Evolutionary conservation across 2,113 vertebrate genomes (phyloP), one percentile per base, ranked within the genome.

Genomic region (Caracal caracal): DNA sequence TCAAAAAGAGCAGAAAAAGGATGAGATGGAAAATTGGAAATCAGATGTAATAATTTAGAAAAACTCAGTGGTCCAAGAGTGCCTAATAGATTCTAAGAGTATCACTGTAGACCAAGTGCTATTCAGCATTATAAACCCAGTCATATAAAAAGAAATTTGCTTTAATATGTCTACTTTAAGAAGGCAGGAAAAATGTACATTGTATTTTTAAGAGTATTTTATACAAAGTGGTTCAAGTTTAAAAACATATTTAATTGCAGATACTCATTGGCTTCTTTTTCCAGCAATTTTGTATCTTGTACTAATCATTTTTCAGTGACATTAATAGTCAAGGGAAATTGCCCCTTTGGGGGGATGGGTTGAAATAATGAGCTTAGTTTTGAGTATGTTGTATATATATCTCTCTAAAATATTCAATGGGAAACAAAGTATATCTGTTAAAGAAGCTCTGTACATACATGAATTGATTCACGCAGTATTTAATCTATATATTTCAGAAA

Each of bases 181-280:
- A 80, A 90, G 63, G 28, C 28, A 82, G 65, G 35, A 79, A 61
- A 93, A 93, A 75, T 76, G 28, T 26, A 66, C 47, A 33, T 53
- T 88, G 9, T 81, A 26, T 88, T 94, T 91, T 93, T 86, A 87
- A 71, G 13, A 93, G 26, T 12, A 33, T 53, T 90, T 89, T 88
- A 56, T 94, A 35, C 3, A 82, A 85, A 86, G 81, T 76, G 10
- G 11, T 82, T 90, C 68, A 82, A 49, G 35, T 40, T 95, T 70
- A 68, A 68, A 63, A 82, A 88, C 0, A 6, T 20, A 49, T 70
- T 85, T 86, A 49, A 65, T 86, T 93, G 43, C 51, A 89, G 30
- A 43, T 91, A 93, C 19, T 89, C 26, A 63, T 70, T 93, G 88
- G 17, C 49, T 15, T 66, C 28, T 47, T 82, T 82, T 79, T 47